Conservation (phyloP, 2,888 invertebrate genomes). For the Conops quadrifasciatus region DNA sequence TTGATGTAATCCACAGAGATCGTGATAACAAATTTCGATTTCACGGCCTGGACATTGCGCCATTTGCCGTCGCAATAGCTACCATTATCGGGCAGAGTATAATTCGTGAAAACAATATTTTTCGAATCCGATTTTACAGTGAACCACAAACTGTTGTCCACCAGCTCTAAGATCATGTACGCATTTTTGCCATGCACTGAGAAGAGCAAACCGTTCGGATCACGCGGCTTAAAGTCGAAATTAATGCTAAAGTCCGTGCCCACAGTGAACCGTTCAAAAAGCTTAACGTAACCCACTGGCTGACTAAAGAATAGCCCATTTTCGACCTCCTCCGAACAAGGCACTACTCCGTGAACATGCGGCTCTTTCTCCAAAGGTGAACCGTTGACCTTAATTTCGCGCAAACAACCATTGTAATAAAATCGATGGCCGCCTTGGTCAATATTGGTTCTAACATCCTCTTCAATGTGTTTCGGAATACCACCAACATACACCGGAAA, state of each 20-base stretch:
- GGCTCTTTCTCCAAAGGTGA: constrained; percentile 72
- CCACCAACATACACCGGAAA: constrained; percentile 87
- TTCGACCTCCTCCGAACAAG: constrained; percentile 83
- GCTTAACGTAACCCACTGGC: constrained; percentile 77
- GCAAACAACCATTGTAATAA: constrained; percentile 86
- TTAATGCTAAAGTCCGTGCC: constrained; percentile 80
- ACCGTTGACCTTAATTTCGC: constrained; percentile 77
- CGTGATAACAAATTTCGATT: constrained; percentile 89
- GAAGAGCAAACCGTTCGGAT: constrained; percentile 83
- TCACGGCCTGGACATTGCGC: constrained; percentile 85
- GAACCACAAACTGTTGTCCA: constrained; percentile 84
- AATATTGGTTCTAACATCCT: constrained; percentile 63
- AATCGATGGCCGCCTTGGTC: constrained; percentile 56
- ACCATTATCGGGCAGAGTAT: constrained; percentile 72
- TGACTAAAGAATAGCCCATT: constrained; percentile 85
- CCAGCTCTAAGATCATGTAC: constrained; percentile 86
- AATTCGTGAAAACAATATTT: constrained; percentile 75
- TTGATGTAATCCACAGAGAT: constrained; percentile 85
- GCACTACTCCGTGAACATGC: constrained; percentile 72
- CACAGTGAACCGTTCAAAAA: constrained; percentile 78
- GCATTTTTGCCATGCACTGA: constrained; percentile 84
- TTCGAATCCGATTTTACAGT: constrained; percentile 83
- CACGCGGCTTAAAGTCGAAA: constrained; percentile 87
- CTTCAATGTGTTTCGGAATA: constrained; percentile 66
- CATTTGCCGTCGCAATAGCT: constrained; percentile 94